phyloP scores from a whole-genome alignment of 2,797 vertebrate species.

The Tapera naevia region DNA sequence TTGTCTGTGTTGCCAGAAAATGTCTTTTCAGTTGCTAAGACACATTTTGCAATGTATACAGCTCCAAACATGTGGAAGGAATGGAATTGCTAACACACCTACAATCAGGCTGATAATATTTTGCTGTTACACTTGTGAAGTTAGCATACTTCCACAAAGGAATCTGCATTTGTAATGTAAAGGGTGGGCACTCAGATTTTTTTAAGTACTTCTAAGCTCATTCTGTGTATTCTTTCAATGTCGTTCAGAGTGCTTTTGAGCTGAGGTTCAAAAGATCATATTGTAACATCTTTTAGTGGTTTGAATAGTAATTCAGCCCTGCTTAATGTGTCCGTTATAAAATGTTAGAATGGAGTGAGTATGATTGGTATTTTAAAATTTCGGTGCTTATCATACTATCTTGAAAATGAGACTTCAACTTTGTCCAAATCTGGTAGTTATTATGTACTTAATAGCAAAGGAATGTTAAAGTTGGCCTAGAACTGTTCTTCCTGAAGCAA shows the following conservation, averaged over 20 bases:
- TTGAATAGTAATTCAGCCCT: neutral
- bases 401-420: neutral
- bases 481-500: neutral
- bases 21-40: neutral
- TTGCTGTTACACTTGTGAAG: neutral
- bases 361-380: neutral
- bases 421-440: neutral
- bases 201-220: neutral
- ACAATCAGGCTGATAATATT: neutral
- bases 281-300: neutral
- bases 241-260: neutral
- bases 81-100: neutral
- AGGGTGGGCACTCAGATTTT: neutral
- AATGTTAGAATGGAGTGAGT: neutral
- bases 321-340: neutral
- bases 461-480: conserved; percentile 13
- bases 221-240: neutral
- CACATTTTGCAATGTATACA: neutral
- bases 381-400: neutral
- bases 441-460: neutral
- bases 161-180: neutral
- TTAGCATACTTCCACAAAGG: neutral
- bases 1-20: neutral
- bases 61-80: neutral
- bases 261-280: neutral